Evolutionary conservation across 2,113 vertebrate genomes (phyloP).

Genomic region (Alosa alosa): DNA sequence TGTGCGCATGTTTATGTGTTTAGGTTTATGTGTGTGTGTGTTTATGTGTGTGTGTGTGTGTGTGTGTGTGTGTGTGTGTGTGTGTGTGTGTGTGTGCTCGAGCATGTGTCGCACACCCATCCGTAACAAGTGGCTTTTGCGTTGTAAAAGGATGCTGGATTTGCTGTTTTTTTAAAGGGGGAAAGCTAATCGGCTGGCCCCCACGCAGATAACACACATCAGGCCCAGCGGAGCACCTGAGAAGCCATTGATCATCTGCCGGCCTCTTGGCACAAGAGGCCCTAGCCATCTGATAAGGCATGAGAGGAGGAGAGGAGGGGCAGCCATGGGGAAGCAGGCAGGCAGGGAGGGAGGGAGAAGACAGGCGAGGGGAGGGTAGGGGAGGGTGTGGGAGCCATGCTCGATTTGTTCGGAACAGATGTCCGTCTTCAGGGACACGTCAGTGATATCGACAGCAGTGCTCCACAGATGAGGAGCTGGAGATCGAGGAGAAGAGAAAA

Average conservation of each 20-base stretch:
- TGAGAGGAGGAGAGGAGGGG: not conserved
- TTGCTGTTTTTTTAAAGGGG: not conserved
- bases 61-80: slow-evolving; percentile 4
- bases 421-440: not conserved
- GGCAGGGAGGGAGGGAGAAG: not conserved
- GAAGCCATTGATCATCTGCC: not conserved
- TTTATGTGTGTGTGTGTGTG: not conserved
- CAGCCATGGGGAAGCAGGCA: not conserved
- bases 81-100: slow-evolving; percentile 7
- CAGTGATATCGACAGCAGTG: not conserved
- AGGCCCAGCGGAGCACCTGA: not conserved
- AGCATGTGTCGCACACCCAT: not conserved
- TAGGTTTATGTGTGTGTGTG: not conserved
- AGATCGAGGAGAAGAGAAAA: not conserved
- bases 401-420: slow-evolving; percentile 20
- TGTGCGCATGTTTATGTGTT: slow-evolving; percentile 16
- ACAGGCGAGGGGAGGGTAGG: not conserved
- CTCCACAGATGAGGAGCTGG: not conserved
- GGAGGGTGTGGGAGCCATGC: slow-evolving; percentile 8
- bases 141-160: not conserved
- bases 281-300: slow-evolving; percentile 10
- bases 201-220: not conserved
- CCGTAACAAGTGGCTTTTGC: not conserved
- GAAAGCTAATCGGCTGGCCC: slow-evolving; percentile 1
- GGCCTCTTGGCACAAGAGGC: not conserved